These are phyloP conservation scores for Xiphophorus maculatus DNA, from an alignment of 2,113 vertebrate genomes.

Conservation along the genomic window DNA sequence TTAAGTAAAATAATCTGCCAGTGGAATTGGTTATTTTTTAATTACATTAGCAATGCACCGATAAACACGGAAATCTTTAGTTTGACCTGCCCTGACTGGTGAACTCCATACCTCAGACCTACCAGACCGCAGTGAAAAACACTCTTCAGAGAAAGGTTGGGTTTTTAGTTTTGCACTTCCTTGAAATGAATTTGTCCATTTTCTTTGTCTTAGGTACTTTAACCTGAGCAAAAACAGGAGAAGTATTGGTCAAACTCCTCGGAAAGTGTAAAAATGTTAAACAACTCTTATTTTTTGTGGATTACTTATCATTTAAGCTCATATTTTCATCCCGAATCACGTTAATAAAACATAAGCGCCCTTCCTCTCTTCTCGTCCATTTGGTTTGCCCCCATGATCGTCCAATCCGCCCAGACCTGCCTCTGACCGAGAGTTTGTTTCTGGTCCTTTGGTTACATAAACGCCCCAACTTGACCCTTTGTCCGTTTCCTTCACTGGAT, in stretches of 20 bases:
- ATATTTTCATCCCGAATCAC: not conserved
- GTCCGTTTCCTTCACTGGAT: conserved; percentile 47
- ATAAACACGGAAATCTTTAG: too few species aligned
- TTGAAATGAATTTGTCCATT: too few species aligned
- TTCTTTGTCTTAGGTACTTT: too few species aligned
- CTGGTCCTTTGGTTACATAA: conserved; percentile 33
- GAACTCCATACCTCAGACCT: too few species aligned
- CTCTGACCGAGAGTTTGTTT: conserved; percentile 27
- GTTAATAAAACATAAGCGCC: not conserved
- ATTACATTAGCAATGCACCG: too few species aligned
- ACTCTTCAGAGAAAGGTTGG: too few species aligned
- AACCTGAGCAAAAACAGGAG: too few species aligned
- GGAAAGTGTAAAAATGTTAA: not conserved
- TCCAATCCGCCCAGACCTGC: conserved; percentile 31
- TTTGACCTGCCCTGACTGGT: too few species aligned
- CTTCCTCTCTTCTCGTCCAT: not conserved
- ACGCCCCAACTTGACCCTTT: conserved; percentile 20
- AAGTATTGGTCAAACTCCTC: not conserved
- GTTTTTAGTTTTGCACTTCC: too few species aligned
- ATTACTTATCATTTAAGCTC: not conserved
- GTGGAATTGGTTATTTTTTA: too few species aligned
- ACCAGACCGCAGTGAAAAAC: too few species aligned
- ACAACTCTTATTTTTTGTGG: not conserved
- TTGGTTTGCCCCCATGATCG: conserved; percentile 20
- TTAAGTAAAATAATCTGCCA: too few species aligned